Percentiles rank a stretch among this genome's conserved stretches.
Conservation (phyloP, 2,113 vertebrate species). For the Pseudorasbora parva region DNA sequence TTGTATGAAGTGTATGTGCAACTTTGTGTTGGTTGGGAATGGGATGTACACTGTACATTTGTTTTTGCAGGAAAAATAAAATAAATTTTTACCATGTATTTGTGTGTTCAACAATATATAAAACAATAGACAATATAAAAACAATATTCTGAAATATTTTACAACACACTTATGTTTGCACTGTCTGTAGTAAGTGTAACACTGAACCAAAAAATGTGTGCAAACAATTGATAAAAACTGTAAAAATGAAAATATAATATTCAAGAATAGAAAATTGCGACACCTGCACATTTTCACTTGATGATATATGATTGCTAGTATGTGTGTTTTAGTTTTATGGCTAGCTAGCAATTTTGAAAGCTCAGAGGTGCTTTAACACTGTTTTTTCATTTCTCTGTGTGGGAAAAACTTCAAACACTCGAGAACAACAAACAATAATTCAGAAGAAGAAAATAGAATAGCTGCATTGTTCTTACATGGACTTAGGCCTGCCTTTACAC, state of each 20-base stretch:
- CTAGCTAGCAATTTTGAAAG: background rate
- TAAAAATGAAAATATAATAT: background rate
- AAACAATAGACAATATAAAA: too few relatives aligned
- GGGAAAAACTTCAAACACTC: slow-evolving; percentile 24
- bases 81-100: too few relatives aligned
- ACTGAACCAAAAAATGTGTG: too few relatives aligned
- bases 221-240: too few relatives aligned
- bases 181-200: too few relatives aligned
- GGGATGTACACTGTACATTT: too few relatives aligned
- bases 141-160: too few relatives aligned
- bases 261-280: background rate
- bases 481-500: slow-evolving; percentile 2
- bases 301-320: background rate
- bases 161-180: too few relatives aligned
- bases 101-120: too few relatives aligned
- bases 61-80: too few relatives aligned
- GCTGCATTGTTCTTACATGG: slow-evolving; percentile 20
- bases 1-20: too few relatives aligned
- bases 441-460: slow-evolving; percentile 31
- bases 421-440: slow-evolving; percentile 33
- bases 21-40: too few relatives aligned
- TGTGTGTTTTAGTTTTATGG: slow-evolving; percentile 1
- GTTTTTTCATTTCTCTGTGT: background rate
- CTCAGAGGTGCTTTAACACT: slow-evolving; percentile 1
- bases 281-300: background rate